phyloP scores from a whole-genome alignment of 1,140 invertebrate genomes.

The Nebria ingens region DNA sequence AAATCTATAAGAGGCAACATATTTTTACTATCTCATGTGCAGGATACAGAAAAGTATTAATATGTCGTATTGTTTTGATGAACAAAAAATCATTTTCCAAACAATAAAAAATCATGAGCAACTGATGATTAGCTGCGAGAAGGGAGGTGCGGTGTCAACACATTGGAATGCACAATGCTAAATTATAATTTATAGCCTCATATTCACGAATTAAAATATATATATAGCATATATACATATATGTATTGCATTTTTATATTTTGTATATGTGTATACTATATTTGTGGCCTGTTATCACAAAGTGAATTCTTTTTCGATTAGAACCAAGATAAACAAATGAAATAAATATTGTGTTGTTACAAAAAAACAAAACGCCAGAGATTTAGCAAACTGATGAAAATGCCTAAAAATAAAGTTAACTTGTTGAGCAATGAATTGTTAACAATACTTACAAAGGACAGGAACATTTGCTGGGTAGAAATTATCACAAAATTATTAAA shows the following conservation, averaged over 20 bases:
- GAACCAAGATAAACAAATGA: not conserved
- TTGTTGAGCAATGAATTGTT: not conserved
- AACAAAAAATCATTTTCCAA: too few species aligned
- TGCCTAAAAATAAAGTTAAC: not conserved
- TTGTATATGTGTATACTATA: too few species aligned
- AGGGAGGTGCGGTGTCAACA: conserved; percentile 34
- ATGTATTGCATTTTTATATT: too few species aligned
- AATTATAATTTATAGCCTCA: not conserved
- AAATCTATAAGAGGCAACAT: conserved; percentile 32
- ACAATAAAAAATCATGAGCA: conserved; percentile 9
- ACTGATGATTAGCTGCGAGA: not conserved
- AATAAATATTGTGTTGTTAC: not conserved
- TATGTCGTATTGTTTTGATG: too few species aligned
- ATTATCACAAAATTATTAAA: not conserved
- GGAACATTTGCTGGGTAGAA: conserved; percentile 1
- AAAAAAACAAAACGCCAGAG: not conserved
- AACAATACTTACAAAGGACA: conserved; percentile 5
- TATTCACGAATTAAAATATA: not conserved
- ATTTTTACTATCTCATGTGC: too few species aligned
- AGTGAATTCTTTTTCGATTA: not conserved
- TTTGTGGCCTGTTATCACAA: not conserved
- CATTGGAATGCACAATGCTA: conserved; percentile 33
- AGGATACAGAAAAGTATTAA: too few species aligned
- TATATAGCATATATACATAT: not conserved
- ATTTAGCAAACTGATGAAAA: not conserved